Evolutionary conservation across 1,140 invertebrate species (phyloP).

Genomic region (Pentalonia nigronervosa): DNA sequence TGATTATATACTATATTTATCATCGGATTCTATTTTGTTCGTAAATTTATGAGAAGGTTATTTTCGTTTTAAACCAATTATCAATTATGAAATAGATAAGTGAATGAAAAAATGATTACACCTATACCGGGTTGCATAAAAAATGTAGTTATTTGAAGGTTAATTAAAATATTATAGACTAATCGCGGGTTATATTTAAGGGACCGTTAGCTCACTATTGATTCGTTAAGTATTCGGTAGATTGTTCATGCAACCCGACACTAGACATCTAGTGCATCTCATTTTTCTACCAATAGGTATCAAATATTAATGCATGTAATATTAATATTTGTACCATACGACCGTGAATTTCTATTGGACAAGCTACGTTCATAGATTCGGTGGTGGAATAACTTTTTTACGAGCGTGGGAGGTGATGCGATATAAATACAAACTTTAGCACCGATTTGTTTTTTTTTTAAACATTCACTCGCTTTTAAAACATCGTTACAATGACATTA

Average conservation of each 20-base stretch:
- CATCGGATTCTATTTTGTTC: neutral
- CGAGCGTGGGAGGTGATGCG: neutral
- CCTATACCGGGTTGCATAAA: no score
- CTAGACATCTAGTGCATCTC: neutral
- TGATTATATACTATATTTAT: neutral
- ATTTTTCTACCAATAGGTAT: neutral
- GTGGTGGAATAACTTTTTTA: neutral
- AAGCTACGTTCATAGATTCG: neutral
- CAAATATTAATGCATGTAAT: neutral
- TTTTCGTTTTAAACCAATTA: neutral
- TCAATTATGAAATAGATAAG: neutral
- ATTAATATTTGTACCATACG: neutral
- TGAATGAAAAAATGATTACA: neutral
- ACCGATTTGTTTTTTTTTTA: neutral
- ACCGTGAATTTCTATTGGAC: neutral
- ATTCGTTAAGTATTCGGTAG: no score
- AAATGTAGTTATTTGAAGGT: no score
- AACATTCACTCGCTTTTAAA: neutral
- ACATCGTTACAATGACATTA: neutral
- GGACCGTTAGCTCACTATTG: no score
- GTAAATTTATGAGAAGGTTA: neutral
- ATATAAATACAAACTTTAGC: neutral
- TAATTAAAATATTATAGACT: no score
- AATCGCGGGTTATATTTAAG: no score
- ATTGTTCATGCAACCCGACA: no score